Percentiles rank a stretch among this genome's conserved stretches.
phyloP scores from a whole-genome alignment of 2,797 vertebrate species.

The Bovichtus variegatus region DNA sequence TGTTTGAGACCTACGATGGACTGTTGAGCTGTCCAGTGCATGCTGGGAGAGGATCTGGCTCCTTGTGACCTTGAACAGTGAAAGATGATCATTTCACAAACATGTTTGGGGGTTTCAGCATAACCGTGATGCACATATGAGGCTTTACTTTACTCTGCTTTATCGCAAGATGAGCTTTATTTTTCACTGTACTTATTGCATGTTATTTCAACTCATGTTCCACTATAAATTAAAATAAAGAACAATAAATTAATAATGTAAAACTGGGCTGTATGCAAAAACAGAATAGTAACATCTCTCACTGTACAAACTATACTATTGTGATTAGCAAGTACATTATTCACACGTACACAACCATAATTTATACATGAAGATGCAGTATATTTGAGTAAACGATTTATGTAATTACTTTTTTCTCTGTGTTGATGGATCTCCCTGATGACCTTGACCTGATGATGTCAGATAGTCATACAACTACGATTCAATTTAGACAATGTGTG shows the following conservation, averaged over 20 bases:
- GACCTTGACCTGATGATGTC: conserved; percentile 5
- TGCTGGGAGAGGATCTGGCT: not conserved
- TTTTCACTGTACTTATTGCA: not conserved
- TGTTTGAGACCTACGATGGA: conserved; percentile 7
- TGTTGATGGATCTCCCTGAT: not conserved
- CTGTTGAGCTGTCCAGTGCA: not conserved
- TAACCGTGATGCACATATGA: not conserved
- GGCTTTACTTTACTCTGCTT: conserved; percentile 7
- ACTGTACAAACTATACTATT: not conserved
- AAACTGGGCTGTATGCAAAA: not conserved
- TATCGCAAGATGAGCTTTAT: not conserved
- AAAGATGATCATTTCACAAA: not conserved
- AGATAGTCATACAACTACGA: conserved; percentile 17
- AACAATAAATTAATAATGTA: not conserved
- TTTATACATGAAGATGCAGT: not conserved
- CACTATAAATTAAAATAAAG: not conserved
- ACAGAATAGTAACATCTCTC: not conserved
- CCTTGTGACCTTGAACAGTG: conserved; percentile 16
- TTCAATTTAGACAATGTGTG: conserved; percentile 14
- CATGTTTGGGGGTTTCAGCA: not conserved
- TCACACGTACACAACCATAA: not conserved
- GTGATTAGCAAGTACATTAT: not conserved
- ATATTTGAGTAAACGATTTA: not conserved
- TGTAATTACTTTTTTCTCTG: conserved; percentile 3
- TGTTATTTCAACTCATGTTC: not conserved